These are phyloP conservation scores for Lomographa bimaculata DNA, from an alignment of 2,888 invertebrate species.

Conservation along the genomic window DNA sequence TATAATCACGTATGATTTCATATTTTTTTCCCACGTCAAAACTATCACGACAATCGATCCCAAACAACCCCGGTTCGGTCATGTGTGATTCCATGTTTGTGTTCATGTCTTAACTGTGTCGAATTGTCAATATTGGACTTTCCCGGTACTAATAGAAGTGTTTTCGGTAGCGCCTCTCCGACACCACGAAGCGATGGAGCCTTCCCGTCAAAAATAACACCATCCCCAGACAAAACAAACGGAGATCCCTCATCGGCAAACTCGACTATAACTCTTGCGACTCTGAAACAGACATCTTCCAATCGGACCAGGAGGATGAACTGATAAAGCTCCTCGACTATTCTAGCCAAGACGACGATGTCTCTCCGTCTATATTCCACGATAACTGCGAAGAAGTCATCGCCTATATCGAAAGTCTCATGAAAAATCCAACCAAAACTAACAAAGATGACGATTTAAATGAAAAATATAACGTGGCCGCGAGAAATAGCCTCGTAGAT, in stretches of 20 bases:
- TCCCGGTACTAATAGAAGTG: slow-evolving; percentile 38
- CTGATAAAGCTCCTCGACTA: slow-evolving; percentile 88
- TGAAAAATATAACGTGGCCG: slow-evolving; percentile 65
- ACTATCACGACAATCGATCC: slow-evolving; percentile 4
- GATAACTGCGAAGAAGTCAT: slow-evolving; percentile 74
- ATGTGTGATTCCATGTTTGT: slow-evolving; percentile 27
- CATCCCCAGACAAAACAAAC: slow-evolving; percentile 51
- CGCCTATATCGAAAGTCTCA: slow-evolving; percentile 64
- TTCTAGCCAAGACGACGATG: slow-evolving; percentile 85
- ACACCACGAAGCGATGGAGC: slow-evolving; percentile 74
- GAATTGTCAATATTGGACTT: slow-evolving; percentile 65
- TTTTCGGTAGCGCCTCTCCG: slow-evolving; percentile 70
- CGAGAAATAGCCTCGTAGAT: slow-evolving; percentile 67
- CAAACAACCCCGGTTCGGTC: slow-evolving; percentile 5
- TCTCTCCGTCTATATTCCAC: slow-evolving; percentile 72
- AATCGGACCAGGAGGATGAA: slow-evolving; percentile 91
- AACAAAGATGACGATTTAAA: slow-evolving; percentile 61
- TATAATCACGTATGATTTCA: too few species aligned
- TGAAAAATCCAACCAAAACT: slow-evolving; percentile 48
- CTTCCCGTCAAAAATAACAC: slow-evolving; percentile 66
- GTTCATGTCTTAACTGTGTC: slow-evolving; percentile 32
- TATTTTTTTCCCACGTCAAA: too few species aligned
- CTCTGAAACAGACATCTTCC: slow-evolving; percentile 90
- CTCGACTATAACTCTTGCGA: slow-evolving; percentile 76
- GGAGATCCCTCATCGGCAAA: slow-evolving; percentile 50